Evolutionary conservation across 2,797 vertebrate species (phyloP), one percentile per base, ranked within the genome.

Genomic region (Alfaro cultratus): DNA sequence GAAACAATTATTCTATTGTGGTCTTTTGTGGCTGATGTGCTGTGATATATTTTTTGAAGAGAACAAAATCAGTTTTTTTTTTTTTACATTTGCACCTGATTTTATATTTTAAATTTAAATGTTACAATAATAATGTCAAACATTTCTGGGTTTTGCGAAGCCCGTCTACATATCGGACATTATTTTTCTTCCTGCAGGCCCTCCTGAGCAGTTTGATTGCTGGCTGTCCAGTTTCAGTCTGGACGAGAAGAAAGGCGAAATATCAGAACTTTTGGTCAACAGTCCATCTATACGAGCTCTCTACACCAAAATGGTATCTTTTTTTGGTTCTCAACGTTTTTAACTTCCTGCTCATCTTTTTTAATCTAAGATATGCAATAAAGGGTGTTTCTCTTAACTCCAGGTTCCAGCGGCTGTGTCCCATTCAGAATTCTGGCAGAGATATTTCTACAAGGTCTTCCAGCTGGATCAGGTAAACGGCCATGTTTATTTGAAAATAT

Each of bases 391-490:
- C 15, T 45, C 72, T 43, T 78, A 55, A 49, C 67, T 39, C 47
- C 36, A 99, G 98, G 98, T 98, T 29, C 98, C 97, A 23, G 97
- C 94, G 80, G 98, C 99, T 21, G 98, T 99, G 78, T 95, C 98
- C 76, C 99, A 99, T 87, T 94, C 96, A 0, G 99, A 99, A 73
- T 99, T 99, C 89, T 99, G 98, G 99, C 97, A 99, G 89, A 96
- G 98, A 15, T 99, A 99, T 94, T 99, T 99, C 95, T 99, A 99
- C 92, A 99, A 96, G 95, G 94, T 99, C 84, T 96, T 98, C 93
- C 97, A 98, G 84, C 88, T 99, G 92, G 96, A 98, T 88, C 98
- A 99, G 98, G 99, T 98, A 95, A 85, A 57, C 0, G 5, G 26
- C 4, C 16, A 0, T 0, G 80, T 57, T 80, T 26, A 18, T 73